Base-by-base conservation (phyloP, 2,113 vertebrate genomes). In the Aphyosemion australe region DNA sequence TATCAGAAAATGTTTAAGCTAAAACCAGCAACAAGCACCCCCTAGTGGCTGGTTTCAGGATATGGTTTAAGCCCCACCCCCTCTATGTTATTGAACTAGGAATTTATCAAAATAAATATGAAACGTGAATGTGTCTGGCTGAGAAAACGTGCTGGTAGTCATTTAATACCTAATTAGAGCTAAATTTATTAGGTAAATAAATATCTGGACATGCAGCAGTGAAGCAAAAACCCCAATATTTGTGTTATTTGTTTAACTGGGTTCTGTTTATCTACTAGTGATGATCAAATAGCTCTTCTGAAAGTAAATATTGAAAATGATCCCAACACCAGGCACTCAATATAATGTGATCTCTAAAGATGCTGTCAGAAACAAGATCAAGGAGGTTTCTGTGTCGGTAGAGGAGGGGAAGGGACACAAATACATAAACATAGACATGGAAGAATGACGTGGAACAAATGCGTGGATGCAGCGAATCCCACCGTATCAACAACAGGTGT, bases 381-480 rank as follows among this genome's bases (percentile, higher is more conserved):
- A 31, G 14, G 46, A 19, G 18, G 21, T 19, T 66, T 76, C 61
- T 59, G 16, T 34, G 14, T 69, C 55, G 49, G 52, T 41, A 47
- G 50, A 49, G 52, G 45, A 47, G 50, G 11, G 49, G 13, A 57
- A 42, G 62, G 1, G 32, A 1, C 18, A 48, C 21, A 4, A 46
- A 21, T 20, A n/a, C 5, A 12, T 19, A 21, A 13, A 12, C 41
- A 12, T 42, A 42, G 10, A 46, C 6, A 45, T 14, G 13, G 15
- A 45, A 45, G 43, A 15, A 45, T 45, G 14, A 16, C 12, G 4
- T 8, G 15, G 16, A n/a, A 46, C 45, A 46, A 46, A 46, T 8
- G 14, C 45, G 6, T 8, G 16, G 45, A 26, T 26, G 26, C 5
- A 2, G 26, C 5, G 26, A 26, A 26, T 26, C 26, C 26, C 26